Conservation (phyloP, 2,888 invertebrate species). For the Leptogaster cylindrica region DNA sequence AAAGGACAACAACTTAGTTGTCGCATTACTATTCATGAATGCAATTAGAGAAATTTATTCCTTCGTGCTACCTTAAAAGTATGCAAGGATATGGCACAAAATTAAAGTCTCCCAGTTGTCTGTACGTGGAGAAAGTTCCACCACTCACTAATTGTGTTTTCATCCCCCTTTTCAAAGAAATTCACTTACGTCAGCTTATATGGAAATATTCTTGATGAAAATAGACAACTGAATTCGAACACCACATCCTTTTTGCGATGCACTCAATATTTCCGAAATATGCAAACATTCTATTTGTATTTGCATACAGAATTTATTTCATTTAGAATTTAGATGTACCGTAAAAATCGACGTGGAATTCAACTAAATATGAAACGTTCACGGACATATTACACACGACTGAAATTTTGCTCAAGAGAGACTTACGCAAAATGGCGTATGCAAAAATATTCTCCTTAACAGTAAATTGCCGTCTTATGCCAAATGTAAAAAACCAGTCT, state of each 20-base stretch:
- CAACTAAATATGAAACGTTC: too few species aligned
- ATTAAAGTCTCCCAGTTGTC: not conserved
- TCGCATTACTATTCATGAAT: slow-evolving; percentile 39
- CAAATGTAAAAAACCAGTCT: too few species aligned
- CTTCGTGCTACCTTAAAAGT: slow-evolving; percentile 28
- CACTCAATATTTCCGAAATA: not conserved
- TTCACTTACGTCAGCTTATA: not conserved
- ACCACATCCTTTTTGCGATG: not conserved
- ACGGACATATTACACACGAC: too few species aligned
- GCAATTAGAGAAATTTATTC: slow-evolving; percentile 40
- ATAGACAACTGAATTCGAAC: not conserved
- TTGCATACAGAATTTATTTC: too few species aligned
- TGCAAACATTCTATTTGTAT: too few species aligned
- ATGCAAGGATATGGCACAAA: slow-evolving; percentile 11
- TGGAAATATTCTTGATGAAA: not conserved
- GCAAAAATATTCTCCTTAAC: too few species aligned
- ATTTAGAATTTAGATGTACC: too few species aligned
- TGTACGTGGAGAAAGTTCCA: slow-evolving; percentile 6
- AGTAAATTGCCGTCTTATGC: too few species aligned
- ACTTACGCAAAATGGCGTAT: too few species aligned
- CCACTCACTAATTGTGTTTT: slow-evolving; percentile 18
- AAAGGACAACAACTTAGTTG: slow-evolving; percentile 29
- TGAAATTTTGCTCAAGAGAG: too few species aligned
- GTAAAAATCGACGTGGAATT: too few species aligned
- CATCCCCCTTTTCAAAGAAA: not conserved